Conservation (phyloP, 2,888 invertebrate genomes). For the Pseudanteris insignis region DNA sequence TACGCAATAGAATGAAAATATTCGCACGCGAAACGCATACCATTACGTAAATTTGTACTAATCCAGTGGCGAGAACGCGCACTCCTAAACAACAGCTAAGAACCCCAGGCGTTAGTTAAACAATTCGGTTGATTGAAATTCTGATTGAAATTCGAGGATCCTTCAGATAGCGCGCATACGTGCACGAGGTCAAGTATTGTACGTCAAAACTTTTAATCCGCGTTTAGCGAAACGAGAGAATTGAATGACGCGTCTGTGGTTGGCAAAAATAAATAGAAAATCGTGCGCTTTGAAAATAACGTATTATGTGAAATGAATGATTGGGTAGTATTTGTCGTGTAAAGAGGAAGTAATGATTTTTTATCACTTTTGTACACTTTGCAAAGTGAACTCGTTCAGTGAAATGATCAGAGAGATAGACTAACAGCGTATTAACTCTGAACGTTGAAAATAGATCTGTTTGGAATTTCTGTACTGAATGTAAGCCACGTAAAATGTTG, state of each 20-base stretch:
- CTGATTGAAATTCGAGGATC: conserved; percentile 27
- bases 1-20: neutral
- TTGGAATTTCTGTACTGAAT: too few species aligned
- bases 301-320: too few species aligned
- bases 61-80: conserved; percentile 19
- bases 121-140: conserved; percentile 27
- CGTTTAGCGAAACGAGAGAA: conserved; percentile 9
- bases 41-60: conserved; percentile 34
- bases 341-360: too few species aligned
- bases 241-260: conserved; percentile 7
- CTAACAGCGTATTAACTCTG: too few species aligned
- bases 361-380: too few species aligned
- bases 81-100: conserved; percentile 13
- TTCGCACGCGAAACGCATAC: conserved; percentile 25
- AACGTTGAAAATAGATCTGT: too few species aligned
- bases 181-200: conserved; percentile 14
- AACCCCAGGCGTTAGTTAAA: conserved; percentile 26
- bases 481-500: too few species aligned
- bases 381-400: too few species aligned
- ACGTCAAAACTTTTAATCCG: conserved; percentile 18
- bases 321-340: too few species aligned
- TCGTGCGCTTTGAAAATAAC: too few species aligned
- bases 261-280: neutral
- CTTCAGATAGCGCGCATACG: too few species aligned
- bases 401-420: too few species aligned